Evolutionary conservation across 2,888 invertebrate genomes (phyloP).

Genomic region (Drosophila phalerata): DNA sequence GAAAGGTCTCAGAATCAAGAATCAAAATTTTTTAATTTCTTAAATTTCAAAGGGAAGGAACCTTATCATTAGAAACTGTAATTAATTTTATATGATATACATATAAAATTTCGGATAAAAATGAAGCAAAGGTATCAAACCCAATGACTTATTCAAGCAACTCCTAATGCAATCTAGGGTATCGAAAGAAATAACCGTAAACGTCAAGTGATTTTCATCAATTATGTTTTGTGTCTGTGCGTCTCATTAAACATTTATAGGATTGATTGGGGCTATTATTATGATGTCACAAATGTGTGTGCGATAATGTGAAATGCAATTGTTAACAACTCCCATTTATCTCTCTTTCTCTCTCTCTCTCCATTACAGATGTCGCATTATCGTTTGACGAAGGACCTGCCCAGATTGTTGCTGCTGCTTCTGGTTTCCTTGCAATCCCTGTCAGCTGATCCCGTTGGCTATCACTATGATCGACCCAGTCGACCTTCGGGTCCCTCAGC

Average conservation of each 20-base stretch:
- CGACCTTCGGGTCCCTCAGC: conserved; percentile 51
- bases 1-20: no score
- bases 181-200: conserved; percentile 20
- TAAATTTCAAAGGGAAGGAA: no score
- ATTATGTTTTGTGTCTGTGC: conserved; percentile 61
- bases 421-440: conserved; percentile 18
- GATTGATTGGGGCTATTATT: conserved; percentile 64
- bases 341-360: conserved; percentile 6
- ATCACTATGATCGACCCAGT: conserved; percentile 77
- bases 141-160: background rate
- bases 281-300: conserved; percentile 59
- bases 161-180: conserved; percentile 17
- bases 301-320: conserved; percentile 2
- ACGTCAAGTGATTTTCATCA: conserved; percentile 67
- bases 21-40: no score
- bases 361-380: conserved; percentile 58
- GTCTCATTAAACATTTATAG: conserved; percentile 75
- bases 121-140: no score
- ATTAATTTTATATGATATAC: no score
- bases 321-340: background rate
- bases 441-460: conserved; percentile 59
- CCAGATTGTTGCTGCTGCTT: conserved; percentile 10
- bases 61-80: no score
- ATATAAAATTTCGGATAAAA: no score
- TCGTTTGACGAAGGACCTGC: conserved; percentile 21